Evolutionary conservation across 2,888 invertebrate species (phyloP).

Genomic region (Diarsia dahlii): DNA sequence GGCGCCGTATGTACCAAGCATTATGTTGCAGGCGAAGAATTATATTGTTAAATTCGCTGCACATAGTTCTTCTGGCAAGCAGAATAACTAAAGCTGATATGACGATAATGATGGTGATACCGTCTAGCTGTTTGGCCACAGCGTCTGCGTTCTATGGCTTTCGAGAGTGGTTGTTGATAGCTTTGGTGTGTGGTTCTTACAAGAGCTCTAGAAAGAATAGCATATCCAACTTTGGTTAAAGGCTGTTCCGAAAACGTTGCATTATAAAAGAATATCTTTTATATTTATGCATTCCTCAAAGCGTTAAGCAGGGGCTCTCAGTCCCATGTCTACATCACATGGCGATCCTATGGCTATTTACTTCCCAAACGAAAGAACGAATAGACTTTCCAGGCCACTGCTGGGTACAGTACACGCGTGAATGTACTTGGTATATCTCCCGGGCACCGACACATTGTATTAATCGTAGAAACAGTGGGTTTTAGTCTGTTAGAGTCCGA

Average conservation of each 20-base stretch:
- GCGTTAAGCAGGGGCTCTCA: not conserved
- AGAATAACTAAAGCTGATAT: not conserved
- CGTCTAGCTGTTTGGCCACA: not conserved
- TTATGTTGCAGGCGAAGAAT: not conserved
- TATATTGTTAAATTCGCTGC: not conserved
- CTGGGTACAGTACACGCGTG: too few relatives aligned
- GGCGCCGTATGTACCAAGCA: slow-evolving; percentile 10
- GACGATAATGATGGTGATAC: not conserved
- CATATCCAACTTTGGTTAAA: not conserved
- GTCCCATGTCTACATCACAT: too few relatives aligned
- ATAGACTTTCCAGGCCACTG: too few relatives aligned
- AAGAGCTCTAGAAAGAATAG: not conserved
- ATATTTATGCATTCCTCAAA: not conserved
- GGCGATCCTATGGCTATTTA: not conserved
- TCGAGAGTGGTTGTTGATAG: not conserved
- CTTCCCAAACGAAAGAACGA: not conserved
- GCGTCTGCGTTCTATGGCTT: too few relatives aligned
- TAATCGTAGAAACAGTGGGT: too few relatives aligned
- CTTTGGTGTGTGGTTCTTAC: not conserved
- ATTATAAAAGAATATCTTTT: not conserved
- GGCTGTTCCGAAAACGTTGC: not conserved
- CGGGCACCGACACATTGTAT: too few relatives aligned
- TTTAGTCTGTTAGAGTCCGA: too few relatives aligned
- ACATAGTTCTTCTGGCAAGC: not conserved
- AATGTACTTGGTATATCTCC: too few relatives aligned